phyloP scores from a whole-genome alignment of 2,797 vertebrate species.

The Siniperca scherzeri region DNA sequence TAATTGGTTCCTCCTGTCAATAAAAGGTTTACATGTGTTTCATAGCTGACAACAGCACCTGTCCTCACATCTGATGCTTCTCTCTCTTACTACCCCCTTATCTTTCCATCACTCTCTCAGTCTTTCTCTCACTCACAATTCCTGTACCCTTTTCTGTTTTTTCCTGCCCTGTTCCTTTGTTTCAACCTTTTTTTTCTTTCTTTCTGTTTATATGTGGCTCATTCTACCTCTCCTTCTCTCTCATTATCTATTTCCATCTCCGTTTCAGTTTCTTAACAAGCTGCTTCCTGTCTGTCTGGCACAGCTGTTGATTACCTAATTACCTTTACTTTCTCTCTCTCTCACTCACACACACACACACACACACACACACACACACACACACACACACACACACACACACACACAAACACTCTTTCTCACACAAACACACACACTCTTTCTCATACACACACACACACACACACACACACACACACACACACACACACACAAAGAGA shows the following conservation, averaged over 20 bases:
- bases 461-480: slow-evolving; percentile 15
- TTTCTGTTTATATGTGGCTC: slow-evolving; percentile 50
- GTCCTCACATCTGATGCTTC: slow-evolving; percentile 59
- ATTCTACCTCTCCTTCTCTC: slow-evolving; percentile 56
- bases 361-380: slow-evolving; percentile 18
- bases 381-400: slow-evolving; percentile 16
- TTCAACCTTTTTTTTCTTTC: slow-evolving; percentile 33
- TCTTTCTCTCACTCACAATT: slow-evolving; percentile 1
- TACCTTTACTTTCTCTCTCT: slow-evolving; percentile 55
- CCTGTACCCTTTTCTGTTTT: neutral
- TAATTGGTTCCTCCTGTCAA: slow-evolving; percentile 69
- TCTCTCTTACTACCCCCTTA: neutral
- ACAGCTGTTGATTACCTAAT: slow-evolving; percentile 85
- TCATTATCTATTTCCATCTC: slow-evolving; percentile 78
- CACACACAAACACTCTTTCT: slow-evolving; percentile 6
- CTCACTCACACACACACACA: slow-evolving; percentile 13
- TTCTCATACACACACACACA: neutral
- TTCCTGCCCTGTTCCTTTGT: slow-evolving; percentile 42
- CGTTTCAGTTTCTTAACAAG: slow-evolving; percentile 79
- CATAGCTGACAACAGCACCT: slow-evolving; percentile 70
- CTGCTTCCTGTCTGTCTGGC: slow-evolving; percentile 81
- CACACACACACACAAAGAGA: slow-evolving; percentile 9
- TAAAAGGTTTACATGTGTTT: slow-evolving; percentile 64
- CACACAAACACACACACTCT: slow-evolving; percentile 15
- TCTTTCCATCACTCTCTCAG: slow-evolving; percentile 28